Percentiles rank a stretch among this genome's conserved stretches.
These are phyloP conservation scores for Hypercompe scribonia DNA, from an alignment of 2,888 invertebrate genomes.

Conservation along the genomic window DNA sequence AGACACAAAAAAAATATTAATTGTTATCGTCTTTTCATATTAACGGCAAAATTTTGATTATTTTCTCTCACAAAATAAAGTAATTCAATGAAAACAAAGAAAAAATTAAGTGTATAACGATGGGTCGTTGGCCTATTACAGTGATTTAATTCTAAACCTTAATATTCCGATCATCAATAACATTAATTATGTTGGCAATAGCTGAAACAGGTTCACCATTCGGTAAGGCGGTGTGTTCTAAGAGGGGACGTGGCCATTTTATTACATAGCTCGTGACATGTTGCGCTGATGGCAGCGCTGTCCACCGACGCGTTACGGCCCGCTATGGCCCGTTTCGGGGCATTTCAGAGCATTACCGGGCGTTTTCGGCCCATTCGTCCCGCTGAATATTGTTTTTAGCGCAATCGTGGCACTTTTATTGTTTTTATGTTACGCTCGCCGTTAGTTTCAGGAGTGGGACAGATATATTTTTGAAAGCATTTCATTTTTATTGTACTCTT, in stretches of 20 bases:
- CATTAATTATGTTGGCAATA: neutral
- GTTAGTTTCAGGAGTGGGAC: conserved; percentile 47
- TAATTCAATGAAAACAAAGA: no score
- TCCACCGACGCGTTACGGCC: conserved; percentile 52
- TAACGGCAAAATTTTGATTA: no score
- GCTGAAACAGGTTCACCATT: conserved; percentile 16
- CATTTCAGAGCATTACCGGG: conserved; percentile 45
- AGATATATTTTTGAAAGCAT: conserved; percentile 38
- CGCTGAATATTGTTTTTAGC: conserved; percentile 62
- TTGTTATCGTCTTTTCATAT: no score
- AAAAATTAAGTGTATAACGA: no score
- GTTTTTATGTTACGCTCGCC: conserved; percentile 51
- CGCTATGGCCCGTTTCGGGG: conserved; percentile 50
- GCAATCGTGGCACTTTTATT: conserved; percentile 52
- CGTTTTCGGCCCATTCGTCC: conserved; percentile 55
- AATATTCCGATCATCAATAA: neutral
- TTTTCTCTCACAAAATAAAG: no score
- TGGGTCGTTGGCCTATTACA: no score
- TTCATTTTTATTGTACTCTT: conserved; percentile 30
- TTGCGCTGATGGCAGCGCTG: conserved; percentile 58
- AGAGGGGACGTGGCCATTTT: conserved; percentile 50
- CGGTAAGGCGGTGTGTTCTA: conserved; percentile 17
- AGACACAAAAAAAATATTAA: no score
- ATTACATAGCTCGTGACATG: conserved; percentile 63
- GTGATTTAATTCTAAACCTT: no score